These are phyloP conservation scores for Pollenia griseotomentosa DNA, from an alignment of 2,888 invertebrate species.

Conservation along the genomic window DNA sequence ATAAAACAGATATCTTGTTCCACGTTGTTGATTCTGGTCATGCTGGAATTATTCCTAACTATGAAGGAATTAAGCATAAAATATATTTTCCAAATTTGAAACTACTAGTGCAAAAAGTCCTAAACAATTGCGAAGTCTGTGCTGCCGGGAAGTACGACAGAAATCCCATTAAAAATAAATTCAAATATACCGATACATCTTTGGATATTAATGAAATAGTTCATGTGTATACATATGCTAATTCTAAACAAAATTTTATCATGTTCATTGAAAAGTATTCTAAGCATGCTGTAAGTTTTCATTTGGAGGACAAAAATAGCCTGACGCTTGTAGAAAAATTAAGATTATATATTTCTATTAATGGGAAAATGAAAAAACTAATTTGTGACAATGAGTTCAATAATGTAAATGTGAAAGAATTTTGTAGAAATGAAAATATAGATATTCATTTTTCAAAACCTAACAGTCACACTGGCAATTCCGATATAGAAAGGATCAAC, in stretches of 20 bases:
- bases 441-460: neutral
- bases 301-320: constrained; percentile 18
- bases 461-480: neutral
- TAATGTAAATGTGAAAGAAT: too few relatives aligned
- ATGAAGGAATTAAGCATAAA: too few relatives aligned
- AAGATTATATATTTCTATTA: too few relatives aligned
- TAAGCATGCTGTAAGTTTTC: constrained; percentile 29
- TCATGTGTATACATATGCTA: neutral
- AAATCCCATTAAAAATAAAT: constrained; percentile 15
- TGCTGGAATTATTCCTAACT: too few relatives aligned
- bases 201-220: constrained; percentile 1
- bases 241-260: constrained; percentile 1
- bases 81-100: too few relatives aligned
- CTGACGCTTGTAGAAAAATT: constrained; percentile 6
- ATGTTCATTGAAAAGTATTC: constrained; percentile 13
- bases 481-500: constrained; percentile 27
- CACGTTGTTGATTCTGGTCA: too few relatives aligned
- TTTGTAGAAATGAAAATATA: too few relatives aligned
- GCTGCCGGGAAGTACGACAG: constrained; percentile 18
- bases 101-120: neutral
- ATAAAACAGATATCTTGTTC: too few relatives aligned
- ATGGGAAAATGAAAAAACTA: too few relatives aligned
- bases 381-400: too few relatives aligned
- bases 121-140: constrained; percentile 6
- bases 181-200: constrained; percentile 13